phyloP scores from a whole-genome alignment of 1,140 invertebrate species.

The Drosophila trapezifrons region DNA sequence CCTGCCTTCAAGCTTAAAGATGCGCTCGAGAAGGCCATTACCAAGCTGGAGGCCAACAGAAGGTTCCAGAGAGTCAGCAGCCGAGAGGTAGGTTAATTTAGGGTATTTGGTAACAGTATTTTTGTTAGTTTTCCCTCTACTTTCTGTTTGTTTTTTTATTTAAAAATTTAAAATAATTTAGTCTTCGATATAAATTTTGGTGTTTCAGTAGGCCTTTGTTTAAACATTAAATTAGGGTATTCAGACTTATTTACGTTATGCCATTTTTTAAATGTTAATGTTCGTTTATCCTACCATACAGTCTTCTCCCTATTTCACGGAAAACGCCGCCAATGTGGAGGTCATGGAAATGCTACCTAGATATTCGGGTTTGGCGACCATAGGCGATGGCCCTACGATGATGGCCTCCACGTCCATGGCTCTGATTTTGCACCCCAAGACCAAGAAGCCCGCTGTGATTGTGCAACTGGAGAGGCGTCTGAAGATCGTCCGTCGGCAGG shows the following conservation, averaged over 20 bases:
- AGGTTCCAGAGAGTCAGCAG: conserved; percentile 12
- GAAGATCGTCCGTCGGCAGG: conserved; percentile 49
- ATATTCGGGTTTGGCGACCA: background rate
- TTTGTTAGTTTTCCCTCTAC: background rate
- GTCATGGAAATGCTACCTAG: conserved; percentile 39
- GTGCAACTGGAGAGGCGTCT: conserved; percentile 46
- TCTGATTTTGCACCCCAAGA: conserved; percentile 57
- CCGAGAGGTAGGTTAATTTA: conserved; percentile 16
- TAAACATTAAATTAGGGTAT: background rate
- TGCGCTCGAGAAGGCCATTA: conserved; percentile 67
- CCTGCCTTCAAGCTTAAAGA: conserved; percentile 64
- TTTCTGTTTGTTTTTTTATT: too few species aligned
- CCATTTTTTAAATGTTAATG: conserved; percentile 7
- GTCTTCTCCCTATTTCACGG: conserved; percentile 4
- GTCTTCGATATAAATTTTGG: background rate
- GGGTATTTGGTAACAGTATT: background rate
- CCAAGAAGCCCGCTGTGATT: conserved; percentile 54
- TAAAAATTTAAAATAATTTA: too few species aligned
- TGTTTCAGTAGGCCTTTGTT: background rate
- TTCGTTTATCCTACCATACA: conserved; percentile 4
- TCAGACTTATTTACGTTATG: background rate
- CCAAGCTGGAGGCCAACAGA: conserved; percentile 62
- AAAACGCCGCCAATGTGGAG: conserved; percentile 20
- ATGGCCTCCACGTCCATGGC: conserved; percentile 20
- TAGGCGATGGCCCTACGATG: background rate